Evolutionary conservation across 2,113 vertebrate genomes (phyloP), one percentile per base, ranked within the genome.

Genomic region (Gorilla gorilla): DNA sequence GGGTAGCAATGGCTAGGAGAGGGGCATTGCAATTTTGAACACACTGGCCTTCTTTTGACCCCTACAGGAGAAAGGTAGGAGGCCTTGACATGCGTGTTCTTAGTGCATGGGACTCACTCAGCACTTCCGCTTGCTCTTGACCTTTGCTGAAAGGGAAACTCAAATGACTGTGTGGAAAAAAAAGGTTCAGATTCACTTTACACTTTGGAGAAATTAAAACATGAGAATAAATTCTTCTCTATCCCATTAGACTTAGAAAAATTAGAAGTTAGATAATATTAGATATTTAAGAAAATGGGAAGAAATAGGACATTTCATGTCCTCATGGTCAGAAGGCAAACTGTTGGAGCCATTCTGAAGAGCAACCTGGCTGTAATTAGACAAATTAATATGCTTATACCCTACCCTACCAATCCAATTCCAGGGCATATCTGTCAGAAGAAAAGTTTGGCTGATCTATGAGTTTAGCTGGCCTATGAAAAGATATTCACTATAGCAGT

Each of bases 191-290:
- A 38, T 96, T 93, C 22, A 66, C 16, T 50, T 93, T 50, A 45
- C 25, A 55, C 40, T 89, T 91, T 18, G 80, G 55, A 92, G 20
- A 45, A 89, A 73, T 38, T 75, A 90, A 61, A 45, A 68, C 13
- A 50, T 45, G 80, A 52, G 40, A 80, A 38, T 52, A 20, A 59
- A 75, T 82, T 90, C 27, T 4, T 73, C 27, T 95, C 32, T 30
- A 66, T 91, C 12, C 8, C 22, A 52, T 38, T 84, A 85, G 52
- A 52, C 8, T 66, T 88, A 20, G 22, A 75, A 95, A 92, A 92
- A 40, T 66, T 68, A 40, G 35, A 89, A 40, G 7, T 43, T 75
- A 6, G 8, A 70, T 88, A 17, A 75, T 76, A 81, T 84, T 14
- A 85, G n/a, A 18, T 85, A 23, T 76, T 89, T 73, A 35, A 92